Evolutionary conservation across 2,113 vertebrate genomes (phyloP), one percentile per base, ranked within the genome.

Genomic region (Engraulis encrasicolus): DNA sequence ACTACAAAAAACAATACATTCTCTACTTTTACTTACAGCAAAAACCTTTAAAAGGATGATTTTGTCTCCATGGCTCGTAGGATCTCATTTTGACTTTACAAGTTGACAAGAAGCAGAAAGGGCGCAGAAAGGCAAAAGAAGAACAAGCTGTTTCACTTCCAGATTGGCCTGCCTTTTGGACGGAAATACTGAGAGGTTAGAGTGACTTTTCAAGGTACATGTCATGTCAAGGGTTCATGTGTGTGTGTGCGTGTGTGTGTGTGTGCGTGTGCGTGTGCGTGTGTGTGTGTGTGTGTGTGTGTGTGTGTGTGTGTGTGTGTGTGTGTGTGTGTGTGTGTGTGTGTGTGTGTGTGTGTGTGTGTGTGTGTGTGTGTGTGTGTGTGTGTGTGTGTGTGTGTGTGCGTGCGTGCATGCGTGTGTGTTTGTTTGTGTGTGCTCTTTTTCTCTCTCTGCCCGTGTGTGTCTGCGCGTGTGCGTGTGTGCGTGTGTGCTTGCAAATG

Each of bases 161-260:
- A 27, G 52, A 82, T 58, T 34, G 19, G 49, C 31, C 27, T 50
- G 50, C 52, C 20, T 17, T 45, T 34, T 81, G 40, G n/a, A 23
- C 19, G n/a, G 11, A 79, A 84, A 77, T 38, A 48, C 34, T 83
- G 45, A 49, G 52, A 84, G 79, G 81, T 71, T 81, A 80, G 31
- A 34, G 20, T 61, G 81, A 66, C 82, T 71, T 81, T 85, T 58
- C 23, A 74, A 78, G 50, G 49, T 50, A 36, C 31, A 66, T 54
- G 66, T 78, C 27, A 74, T 23, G 54, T 34, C 66, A 17, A 7
- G 23, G 34, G 66, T 74, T 74, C 66, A 34, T 45, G 4, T 45
- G 40, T 45, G 40, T 45, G 40, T 45, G 40, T 45, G 40, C 9
- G 4, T 45, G 9, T 45, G 40, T 45, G 40, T 45, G 40, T 45